A percentile compares a stretch with the other conserved stretches of the same genome.
Evolutionary conservation across 2,888 invertebrate species (phyloP).

Genomic region (Pogonocherus hispidulus): DNA sequence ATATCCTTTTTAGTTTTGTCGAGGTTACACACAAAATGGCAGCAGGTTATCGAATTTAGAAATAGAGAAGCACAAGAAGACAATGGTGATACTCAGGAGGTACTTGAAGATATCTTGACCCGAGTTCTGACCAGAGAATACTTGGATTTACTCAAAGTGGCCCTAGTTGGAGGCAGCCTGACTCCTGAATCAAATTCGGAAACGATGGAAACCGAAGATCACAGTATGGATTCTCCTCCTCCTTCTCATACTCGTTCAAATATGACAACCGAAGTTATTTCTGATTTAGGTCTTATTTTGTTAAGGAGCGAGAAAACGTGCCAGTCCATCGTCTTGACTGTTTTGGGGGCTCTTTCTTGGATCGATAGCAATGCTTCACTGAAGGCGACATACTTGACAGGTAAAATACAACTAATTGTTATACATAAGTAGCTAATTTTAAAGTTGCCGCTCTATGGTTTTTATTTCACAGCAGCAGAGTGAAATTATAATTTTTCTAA

Average conservation of each 20-base stretch:
- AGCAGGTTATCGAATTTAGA: conserved; percentile 81
- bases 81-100: conserved; percentile 86
- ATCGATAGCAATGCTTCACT: conserved; percentile 87
- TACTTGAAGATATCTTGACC: conserved; percentile 88
- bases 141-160: conserved; percentile 83
- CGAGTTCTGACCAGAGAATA: conserved; percentile 90
- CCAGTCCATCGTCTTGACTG: conserved; percentile 76
- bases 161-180: conserved; percentile 78
- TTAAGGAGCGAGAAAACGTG: conserved; percentile 77
- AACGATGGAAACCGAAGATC: conserved; percentile 77
- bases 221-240: conserved; percentile 79
- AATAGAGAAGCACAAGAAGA: conserved; percentile 84
- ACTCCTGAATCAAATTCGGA: conserved; percentile 71
- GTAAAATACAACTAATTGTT: conserved; percentile 43
- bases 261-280: conserved; percentile 80
- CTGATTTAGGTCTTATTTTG: conserved; percentile 82
- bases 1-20: conserved; percentile 72
- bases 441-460: not conserved
- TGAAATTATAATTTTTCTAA: not conserved
- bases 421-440: no score
- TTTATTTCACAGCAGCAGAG: not conserved
- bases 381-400: conserved; percentile 79
- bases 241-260: conserved; percentile 67
- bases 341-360: conserved; percentile 83
- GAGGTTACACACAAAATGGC: conserved; percentile 83